Base-by-base conservation (phyloP, 2,888 invertebrate genomes). In the Meiosimyza platycephala region DNA sequence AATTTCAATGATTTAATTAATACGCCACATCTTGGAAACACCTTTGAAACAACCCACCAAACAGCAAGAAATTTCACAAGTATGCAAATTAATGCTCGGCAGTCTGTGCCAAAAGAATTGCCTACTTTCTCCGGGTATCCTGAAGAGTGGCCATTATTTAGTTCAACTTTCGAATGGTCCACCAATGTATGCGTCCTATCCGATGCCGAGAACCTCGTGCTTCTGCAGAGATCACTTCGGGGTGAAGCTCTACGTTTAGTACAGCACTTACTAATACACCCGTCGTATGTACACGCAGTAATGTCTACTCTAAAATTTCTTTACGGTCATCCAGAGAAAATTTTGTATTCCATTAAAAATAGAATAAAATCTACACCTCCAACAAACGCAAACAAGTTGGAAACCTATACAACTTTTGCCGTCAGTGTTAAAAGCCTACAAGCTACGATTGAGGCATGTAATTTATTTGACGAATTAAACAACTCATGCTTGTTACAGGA, bases 111-210 rank as follows among this genome's bases (percentile, higher is more conserved):
- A 51, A 76, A 69, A 55, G 63, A 72, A 13, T 59, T 73, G 33
- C 73, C 70, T 55, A 73, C 51, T 40, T 76, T 69, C 50, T 64
- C 64, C 28, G 72, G 72, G 4, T 68, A 64, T 13, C 72, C 71
- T 7, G 71, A 67, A 13, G 76, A 73, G 18, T 76, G 73, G 72
- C 75, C 74, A 6, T 50, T 73, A 13, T 75, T 75, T 47, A 71
- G 67, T 48, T 70, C 74, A 13, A 72, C 74, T 12, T 76, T 65
- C 47, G 66, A 72, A 22, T 74, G 75, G 76, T 75, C 75, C 22
- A 76, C 75, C 12, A 4, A 65, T 1, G 72, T 75, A 15, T 75
- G 75, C 18, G 74, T 74, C 16, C 40, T 76, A 28, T 74, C 75
- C 9, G 72, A 76, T 55, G 71, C 62, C 15, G 72, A 75, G 52